Evolutionary conservation across 2,113 vertebrate species (phyloP).

Genomic region (Mustelus asterias): DNA sequence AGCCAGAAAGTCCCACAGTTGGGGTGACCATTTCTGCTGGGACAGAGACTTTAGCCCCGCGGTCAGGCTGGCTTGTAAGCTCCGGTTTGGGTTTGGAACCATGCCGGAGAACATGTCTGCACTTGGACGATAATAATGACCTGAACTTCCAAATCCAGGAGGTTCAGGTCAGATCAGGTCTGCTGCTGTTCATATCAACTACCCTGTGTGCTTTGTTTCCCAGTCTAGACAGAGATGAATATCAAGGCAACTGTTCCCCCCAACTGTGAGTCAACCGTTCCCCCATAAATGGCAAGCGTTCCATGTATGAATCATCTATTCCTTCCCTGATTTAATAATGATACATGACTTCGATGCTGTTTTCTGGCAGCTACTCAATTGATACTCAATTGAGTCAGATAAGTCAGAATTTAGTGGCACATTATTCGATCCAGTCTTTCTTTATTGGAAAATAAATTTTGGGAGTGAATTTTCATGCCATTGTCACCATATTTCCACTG

Average conservation of each 20-base stretch:
- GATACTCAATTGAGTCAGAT: too few relatives aligned
- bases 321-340: background rate
- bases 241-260: background rate
- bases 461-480: background rate
- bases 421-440: background rate
- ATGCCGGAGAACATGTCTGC: background rate
- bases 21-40: background rate
- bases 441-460: background rate
- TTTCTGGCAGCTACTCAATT: background rate
- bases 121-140: background rate
- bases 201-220: background rate
- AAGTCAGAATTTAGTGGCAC: too few relatives aligned
- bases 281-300: background rate
- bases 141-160: background rate
- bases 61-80: background rate
- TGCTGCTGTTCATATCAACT: background rate
- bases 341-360: background rate
- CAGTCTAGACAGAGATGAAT: background rate
- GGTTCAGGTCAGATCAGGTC: background rate
- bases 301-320: background rate
- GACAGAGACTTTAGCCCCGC: background rate
- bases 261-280: background rate
- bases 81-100: background rate
- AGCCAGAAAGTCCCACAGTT: background rate
- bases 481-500: background rate